These are phyloP conservation scores for Solea solea DNA, from an alignment of 2,113 vertebrate genomes.

Conservation along the genomic window DNA sequence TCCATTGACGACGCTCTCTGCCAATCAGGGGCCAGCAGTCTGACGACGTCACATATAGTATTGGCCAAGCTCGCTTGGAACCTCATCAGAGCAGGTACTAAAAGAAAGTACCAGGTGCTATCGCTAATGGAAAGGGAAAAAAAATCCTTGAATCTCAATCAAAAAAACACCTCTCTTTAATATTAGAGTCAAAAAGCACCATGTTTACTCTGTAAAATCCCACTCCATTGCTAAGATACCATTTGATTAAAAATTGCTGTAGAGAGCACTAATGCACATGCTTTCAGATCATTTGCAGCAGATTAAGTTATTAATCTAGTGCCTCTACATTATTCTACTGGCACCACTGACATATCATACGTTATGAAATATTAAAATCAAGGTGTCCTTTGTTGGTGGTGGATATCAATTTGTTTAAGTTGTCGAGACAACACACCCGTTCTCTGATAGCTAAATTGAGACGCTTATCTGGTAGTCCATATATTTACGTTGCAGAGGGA, in stretches of 20 bases:
- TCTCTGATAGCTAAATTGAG: slow-evolving; percentile 38
- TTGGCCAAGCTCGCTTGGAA: too few species aligned
- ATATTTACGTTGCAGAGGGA: not conserved
- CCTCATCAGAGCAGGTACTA: too few species aligned
- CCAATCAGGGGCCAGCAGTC: too few species aligned
- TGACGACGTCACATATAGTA: too few species aligned
- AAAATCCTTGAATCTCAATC: too few species aligned
- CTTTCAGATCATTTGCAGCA: slow-evolving; percentile 29
- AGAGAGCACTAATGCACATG: slow-evolving; percentile 17
- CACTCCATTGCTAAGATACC: not conserved
- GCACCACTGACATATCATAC: not conserved
- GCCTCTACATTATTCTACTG: slow-evolving; percentile 13
- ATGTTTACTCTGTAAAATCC: not conserved
- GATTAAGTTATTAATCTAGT: slow-evolving; percentile 48
- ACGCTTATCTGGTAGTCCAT: slow-evolving; percentile 54
- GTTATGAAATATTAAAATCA: slow-evolving; percentile 68
- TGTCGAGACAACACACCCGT: slow-evolving; percentile 23
- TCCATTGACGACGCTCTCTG: not conserved
- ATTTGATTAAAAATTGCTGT: slow-evolving; percentile 8
- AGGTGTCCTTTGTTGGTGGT: slow-evolving; percentile 60
- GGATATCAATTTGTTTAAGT: slow-evolving; percentile 27
- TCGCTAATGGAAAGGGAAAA: too few species aligned
- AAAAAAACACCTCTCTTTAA: slow-evolving; percentile 2
- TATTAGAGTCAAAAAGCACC: slow-evolving; percentile 17
- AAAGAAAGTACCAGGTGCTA: too few species aligned